Conservation (phyloP, 2,113 vertebrate genomes). For the Rhinolophus sinicus region DNA sequence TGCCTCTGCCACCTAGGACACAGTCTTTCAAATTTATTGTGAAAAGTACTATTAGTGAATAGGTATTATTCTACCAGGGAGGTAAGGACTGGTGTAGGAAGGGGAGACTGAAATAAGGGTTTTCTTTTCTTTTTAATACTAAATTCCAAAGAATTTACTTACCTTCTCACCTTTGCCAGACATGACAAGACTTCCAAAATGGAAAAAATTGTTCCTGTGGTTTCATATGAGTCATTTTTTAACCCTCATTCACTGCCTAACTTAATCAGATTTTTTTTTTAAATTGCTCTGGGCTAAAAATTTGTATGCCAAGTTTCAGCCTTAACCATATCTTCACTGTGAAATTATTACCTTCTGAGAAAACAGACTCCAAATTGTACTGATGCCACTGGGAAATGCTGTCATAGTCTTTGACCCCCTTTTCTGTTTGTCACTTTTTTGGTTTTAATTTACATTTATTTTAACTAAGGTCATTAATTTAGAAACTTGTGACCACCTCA, state of each 20-base stretch:
- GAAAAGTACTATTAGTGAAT: not conserved
- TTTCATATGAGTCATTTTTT: constrained; percentile 41
- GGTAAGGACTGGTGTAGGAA: not conserved
- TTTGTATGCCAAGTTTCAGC: constrained; percentile 24
- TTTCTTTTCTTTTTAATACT: not conserved
- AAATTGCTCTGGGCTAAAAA: constrained; percentile 31
- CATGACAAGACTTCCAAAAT: not conserved
- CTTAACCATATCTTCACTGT: constrained; percentile 19
- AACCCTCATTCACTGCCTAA: not conserved
- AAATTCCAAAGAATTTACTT: constrained; percentile 23
- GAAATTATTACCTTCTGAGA: constrained; percentile 57
- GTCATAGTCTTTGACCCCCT: not conserved
- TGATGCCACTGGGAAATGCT: not conserved
- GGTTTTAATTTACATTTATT: constrained; percentile 35
- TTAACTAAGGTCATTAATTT: not conserved
- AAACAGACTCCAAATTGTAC: constrained; percentile 57
- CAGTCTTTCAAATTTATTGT: not conserved
- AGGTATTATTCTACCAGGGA: not conserved
- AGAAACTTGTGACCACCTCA: not conserved
- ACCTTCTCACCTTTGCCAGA: not conserved
- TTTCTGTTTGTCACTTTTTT: not conserved
- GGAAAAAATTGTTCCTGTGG: constrained; percentile 24
- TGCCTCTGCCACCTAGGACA: not conserved
- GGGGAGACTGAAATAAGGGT: not conserved
- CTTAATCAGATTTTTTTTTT: constrained; percentile 63